phyloP scores from a whole-genome alignment of 2,888 invertebrate genomes.

The Xestia ashworthii region DNA sequence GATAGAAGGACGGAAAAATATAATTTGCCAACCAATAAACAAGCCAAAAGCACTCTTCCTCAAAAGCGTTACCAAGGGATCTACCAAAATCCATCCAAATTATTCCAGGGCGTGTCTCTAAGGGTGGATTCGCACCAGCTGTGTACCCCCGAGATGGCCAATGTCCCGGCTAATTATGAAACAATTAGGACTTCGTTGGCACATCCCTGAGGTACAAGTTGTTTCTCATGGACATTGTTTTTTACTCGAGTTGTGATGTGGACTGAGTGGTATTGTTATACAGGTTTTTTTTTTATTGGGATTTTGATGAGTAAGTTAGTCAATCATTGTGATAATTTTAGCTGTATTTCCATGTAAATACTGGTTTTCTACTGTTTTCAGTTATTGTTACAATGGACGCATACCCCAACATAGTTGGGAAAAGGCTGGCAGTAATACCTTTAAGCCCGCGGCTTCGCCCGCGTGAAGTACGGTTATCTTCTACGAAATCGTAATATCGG shows the following conservation, averaged over 20 bases:
- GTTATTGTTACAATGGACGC: too few relatives aligned
- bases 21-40: neutral
- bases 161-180: constrained; percentile 60
- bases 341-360: neutral
- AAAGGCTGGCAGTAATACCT: too few relatives aligned
- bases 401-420: too few relatives aligned
- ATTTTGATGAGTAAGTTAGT: neutral
- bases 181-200: constrained; percentile 57
- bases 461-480: too few relatives aligned
- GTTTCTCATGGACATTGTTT: constrained; percentile 4
- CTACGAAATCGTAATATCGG: too few relatives aligned
- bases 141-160: constrained; percentile 35
- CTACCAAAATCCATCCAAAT: constrained; percentile 34
- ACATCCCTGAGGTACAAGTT: constrained; percentile 55
- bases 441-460: too few relatives aligned
- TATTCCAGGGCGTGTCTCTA: constrained; percentile 34
- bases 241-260: neutral
- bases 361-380: too few relatives aligned
- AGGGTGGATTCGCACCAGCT: constrained; percentile 31
- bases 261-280: neutral
- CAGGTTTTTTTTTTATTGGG: neutral
- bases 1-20: neutral
- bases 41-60: neutral
- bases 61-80: constrained; percentile 33
- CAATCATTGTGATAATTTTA: neutral